Percentiles rank a stretch among this genome's conserved stretches.
These are phyloP conservation scores for Clanis bilineata DNA, from an alignment of 2,888 invertebrate species.

Conservation along the genomic window DNA sequence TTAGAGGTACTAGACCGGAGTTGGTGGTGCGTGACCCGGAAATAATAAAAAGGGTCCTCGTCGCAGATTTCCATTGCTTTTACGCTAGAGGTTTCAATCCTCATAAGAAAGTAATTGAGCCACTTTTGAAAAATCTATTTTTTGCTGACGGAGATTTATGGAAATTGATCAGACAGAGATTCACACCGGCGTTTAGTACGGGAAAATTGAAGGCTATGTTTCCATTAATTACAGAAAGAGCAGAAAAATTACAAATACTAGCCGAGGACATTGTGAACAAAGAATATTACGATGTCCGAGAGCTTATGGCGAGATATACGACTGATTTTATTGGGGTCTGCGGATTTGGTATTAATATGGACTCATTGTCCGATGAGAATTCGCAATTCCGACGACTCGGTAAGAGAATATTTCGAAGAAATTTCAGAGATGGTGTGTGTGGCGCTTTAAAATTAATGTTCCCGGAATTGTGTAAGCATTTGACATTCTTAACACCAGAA, in stretches of 20 bases:
- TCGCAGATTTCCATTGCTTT: conserved; percentile 62
- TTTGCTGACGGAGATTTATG: conserved; percentile 70
- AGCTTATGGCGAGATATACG: conserved; percentile 71
- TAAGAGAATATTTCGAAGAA: conserved; percentile 60
- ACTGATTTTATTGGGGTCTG: conserved; percentile 73
- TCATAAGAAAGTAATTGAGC: conserved; percentile 61
- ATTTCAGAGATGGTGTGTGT: conserved; percentile 48
- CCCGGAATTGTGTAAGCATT: conserved; percentile 59
- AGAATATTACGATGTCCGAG: conserved; percentile 60
- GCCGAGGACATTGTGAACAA: conserved; percentile 49
- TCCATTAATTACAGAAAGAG: conserved; percentile 63
- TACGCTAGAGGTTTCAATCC: conserved; percentile 59
- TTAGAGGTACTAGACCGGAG: conserved; percentile 54
- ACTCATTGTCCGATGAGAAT: conserved; percentile 59
- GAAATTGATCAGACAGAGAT: conserved; percentile 63
- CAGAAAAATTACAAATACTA: conserved; percentile 59
- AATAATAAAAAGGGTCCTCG: conserved; percentile 60
- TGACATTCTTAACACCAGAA: conserved; percentile 53
- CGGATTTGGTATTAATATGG: conserved; percentile 69
- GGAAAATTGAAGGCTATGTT: conserved; percentile 73
- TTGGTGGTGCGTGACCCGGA: conserved; percentile 66
- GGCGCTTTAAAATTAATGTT: conserved; percentile 57
- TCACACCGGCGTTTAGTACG: conserved; percentile 67
- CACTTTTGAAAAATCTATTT: conserved; percentile 64
- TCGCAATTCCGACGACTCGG: conserved; percentile 67